These are phyloP conservation scores for Meloidogyne floridensis DNA, from an alignment of 1,140 invertebrate species.

Conservation along the genomic window DNA sequence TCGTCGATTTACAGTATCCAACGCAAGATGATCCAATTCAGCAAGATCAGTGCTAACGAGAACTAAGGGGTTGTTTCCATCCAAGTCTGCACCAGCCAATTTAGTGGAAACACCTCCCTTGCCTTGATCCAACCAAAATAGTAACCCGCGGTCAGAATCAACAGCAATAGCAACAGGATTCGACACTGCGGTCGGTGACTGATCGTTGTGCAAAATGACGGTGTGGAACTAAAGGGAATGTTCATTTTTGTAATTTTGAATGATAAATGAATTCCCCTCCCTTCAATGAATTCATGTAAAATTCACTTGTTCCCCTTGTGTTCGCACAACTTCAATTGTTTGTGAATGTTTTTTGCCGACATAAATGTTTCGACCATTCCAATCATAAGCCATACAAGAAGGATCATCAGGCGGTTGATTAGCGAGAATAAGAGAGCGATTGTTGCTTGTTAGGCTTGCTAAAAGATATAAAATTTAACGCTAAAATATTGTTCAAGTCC, in stretches of 20 bases:
- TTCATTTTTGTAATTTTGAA: not conserved
- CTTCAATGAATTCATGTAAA: conserved; percentile 4
- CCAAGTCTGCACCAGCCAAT: conserved; percentile 89
- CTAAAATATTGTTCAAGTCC: too few relatives aligned
- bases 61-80: conserved; percentile 74
- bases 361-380: conserved; percentile 90
- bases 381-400: conserved; percentile 82
- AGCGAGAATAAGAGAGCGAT: conserved; percentile 80
- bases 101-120: conserved; percentile 83
- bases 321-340: conserved; percentile 83
- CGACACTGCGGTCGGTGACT: conserved; percentile 81
- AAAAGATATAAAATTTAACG: not conserved
- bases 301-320: conserved; percentile 68
- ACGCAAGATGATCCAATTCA: conserved; percentile 78
- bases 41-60: conserved; percentile 63
- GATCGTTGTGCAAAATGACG: conserved; percentile 86
- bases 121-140: conserved; percentile 95
- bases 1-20: conserved; percentile 81
- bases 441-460: conserved; percentile 79
- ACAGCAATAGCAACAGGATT: conserved; percentile 83
- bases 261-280: too few relatives aligned
- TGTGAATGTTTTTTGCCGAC: conserved; percentile 86
- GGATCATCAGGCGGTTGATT: conserved; percentile 84
- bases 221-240: conserved; percentile 75
- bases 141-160: conserved; percentile 83